Base-by-base conservation (phyloP, 2,888 invertebrate genomes). In the Acronicta leporina region DNA sequence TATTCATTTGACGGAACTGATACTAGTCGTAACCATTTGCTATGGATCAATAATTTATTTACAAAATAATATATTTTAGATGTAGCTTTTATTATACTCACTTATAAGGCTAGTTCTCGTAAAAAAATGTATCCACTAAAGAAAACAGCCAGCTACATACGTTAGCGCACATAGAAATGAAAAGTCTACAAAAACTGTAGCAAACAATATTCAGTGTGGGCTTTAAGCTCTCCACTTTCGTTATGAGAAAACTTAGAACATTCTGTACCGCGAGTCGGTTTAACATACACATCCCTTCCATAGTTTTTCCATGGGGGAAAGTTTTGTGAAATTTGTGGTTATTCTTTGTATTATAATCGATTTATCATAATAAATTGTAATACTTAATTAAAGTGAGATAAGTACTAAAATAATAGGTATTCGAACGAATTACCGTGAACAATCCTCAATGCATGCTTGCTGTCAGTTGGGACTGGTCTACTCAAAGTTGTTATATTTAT, bases 171-270 rank as follows among this genome's bases (percentile, higher is more conserved):
- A 53, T 71, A 53, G 58, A 72, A 73, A 73, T 54, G 48, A 73
- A 67, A 69, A 69, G 69, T 73, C 57, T 63, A 61, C 57, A 74
- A 68, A 77, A 77, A 73, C 70, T 68, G 62, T 59, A 60, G 63
- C 49, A 69, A 33, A 69, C 74, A 69, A 60, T 74, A 63, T 56
- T 54, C 48, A 63, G 46, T 13, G 63, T 54, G 73, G 65, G 75
- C 67, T 76, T 63, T 68, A 77, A 80, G 73, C 76, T 77, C 77
- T 73, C 73, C 81, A 83, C 82, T 86, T 79, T 77, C 76, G 82
- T 86, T 87, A 87, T 84, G 85, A 86, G 87, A 86, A 88, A 87
- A 87, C 81, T 86, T 87, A 66, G 56, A 71, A 79, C 78, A 77
- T 75, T 79, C 69, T 73, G 73, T 75, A 73, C 63, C 50, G 35